These are phyloP conservation scores for Agrilus cyanescens DNA, from an alignment of 2,888 invertebrate species.

Conservation along the genomic window DNA sequence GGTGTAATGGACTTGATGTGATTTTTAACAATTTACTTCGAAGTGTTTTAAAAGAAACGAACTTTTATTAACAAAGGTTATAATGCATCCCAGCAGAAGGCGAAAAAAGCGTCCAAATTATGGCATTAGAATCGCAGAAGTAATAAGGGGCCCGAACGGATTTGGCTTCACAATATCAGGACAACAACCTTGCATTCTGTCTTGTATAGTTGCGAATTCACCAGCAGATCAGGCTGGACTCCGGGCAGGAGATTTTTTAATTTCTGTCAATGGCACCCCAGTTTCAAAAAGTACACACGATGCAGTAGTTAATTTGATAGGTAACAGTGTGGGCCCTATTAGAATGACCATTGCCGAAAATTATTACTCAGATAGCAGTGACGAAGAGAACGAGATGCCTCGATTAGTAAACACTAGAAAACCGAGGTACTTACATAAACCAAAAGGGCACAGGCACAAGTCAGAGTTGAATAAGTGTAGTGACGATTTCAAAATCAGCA, in stretches of 20 bases:
- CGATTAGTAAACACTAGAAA: conserved; percentile 42
- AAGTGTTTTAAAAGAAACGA: background rate
- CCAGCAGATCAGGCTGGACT: conserved; percentile 87
- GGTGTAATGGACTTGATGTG: conserved; percentile 9
- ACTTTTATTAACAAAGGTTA: conserved; percentile 14
- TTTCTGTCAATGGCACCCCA: conserved; percentile 83
- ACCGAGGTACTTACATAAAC: conserved; percentile 45
- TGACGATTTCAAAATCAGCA: conserved; percentile 12
- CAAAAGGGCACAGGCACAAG: conserved; percentile 16
- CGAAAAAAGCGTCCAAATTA: conserved; percentile 61
- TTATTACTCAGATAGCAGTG: conserved; percentile 75
- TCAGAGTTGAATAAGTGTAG: conserved; percentile 14
- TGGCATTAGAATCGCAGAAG: conserved; percentile 72
- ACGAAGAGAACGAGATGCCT: conserved; percentile 54
- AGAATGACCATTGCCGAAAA: conserved; percentile 78
- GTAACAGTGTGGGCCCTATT: conserved; percentile 71
- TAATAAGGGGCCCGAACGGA: conserved; percentile 75
- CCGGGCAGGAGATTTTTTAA: conserved; percentile 82
- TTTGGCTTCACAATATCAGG: conserved; percentile 98
- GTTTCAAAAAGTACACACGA: conserved; percentile 90
- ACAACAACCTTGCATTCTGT: conserved; percentile 89
- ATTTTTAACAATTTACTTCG: conserved; percentile 5
- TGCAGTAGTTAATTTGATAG: conserved; percentile 84
- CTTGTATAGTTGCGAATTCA: conserved; percentile 80
- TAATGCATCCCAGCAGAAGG: conserved; percentile 50